Percentiles rank a stretch among this genome's conserved stretches.
Conservation (phyloP, 2,888 invertebrate genomes). For the Dione juno region DNA sequence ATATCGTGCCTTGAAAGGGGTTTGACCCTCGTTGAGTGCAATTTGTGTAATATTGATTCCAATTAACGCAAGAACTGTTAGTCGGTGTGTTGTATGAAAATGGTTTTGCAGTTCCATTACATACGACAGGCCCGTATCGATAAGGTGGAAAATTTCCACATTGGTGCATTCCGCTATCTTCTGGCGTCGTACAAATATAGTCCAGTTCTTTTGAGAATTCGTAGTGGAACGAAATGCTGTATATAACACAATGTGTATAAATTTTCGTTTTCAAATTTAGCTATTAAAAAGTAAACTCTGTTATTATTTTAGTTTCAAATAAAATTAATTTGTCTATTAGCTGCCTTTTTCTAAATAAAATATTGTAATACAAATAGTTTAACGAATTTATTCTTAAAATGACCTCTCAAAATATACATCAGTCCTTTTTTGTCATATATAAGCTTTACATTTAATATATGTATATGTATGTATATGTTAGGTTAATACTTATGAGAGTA, state of each 20-base stretch:
- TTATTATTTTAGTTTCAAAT: too few species aligned
- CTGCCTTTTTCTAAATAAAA: neutral
- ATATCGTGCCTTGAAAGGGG: slow-evolving; percentile 99
- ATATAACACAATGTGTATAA: slow-evolving; percentile 37
- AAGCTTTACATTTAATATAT: neutral
- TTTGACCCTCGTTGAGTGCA: slow-evolving; percentile 97
- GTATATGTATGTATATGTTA: neutral
- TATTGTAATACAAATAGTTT: slow-evolving; percentile 16
- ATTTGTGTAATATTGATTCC: slow-evolving; percentile 99
- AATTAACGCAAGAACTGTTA: slow-evolving; percentile 95
- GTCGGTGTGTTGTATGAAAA: slow-evolving; percentile 85
- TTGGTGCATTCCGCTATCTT: slow-evolving; percentile 97
- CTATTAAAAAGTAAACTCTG: neutral
- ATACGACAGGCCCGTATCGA: slow-evolving; percentile 88
- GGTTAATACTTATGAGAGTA: neutral
- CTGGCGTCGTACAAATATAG: slow-evolving; percentile 97
- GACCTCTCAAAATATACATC: slow-evolving; percentile 6
- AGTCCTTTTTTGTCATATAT: neutral
- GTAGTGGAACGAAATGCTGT: slow-evolving; percentile 91
- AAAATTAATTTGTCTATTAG: too few species aligned
- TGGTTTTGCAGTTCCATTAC: slow-evolving; percentile 89
- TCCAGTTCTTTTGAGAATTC: slow-evolving; percentile 95
- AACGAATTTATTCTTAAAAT: slow-evolving; percentile 15
- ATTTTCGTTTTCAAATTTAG: neutral
- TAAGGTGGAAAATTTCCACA: slow-evolving; percentile 93